phyloP scores from a whole-genome alignment of 2,888 invertebrate genomes.

The Papilio demoleus region DNA sequence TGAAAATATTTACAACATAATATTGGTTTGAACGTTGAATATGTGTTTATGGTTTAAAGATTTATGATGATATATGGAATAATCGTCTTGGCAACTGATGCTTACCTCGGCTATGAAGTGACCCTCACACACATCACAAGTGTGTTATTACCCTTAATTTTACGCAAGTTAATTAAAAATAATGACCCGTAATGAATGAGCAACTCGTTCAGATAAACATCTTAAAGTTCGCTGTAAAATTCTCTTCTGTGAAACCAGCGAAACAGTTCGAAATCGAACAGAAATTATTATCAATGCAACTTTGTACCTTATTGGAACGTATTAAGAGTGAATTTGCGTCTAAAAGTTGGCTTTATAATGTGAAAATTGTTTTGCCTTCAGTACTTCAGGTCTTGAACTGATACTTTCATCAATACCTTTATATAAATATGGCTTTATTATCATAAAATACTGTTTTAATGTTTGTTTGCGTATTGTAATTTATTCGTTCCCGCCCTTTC shows the following conservation, averaged over 20 bases:
- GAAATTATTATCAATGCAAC: background rate
- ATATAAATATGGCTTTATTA: conserved; percentile 35
- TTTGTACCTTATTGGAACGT: background rate
- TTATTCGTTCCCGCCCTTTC: conserved; percentile 33
- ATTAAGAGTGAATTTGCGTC: background rate
- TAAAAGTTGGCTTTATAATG: background rate
- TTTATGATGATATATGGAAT: no score
- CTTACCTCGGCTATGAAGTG: conserved; percentile 18
- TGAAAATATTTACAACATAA: no score
- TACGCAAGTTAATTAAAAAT: conserved; percentile 48
- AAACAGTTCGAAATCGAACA: background rate
- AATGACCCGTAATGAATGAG: conserved; percentile 47
- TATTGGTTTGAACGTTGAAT: no score
- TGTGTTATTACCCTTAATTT: conserved; percentile 35
- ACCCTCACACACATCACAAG: conserved; percentile 28
- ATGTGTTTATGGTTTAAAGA: no score
- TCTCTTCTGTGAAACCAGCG: background rate
- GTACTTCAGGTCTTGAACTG: conserved; percentile 11
- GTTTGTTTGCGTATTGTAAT: conserved; percentile 37
- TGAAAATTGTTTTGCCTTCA: background rate
- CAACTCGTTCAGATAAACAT: conserved; percentile 31
- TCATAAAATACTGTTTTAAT: conserved; percentile 23
- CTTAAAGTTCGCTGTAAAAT: conserved; percentile 26
- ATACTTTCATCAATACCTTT: conserved; percentile 27
- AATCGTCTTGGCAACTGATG: background rate